A percentile compares a stretch with the other conserved stretches of the same genome.
These are phyloP conservation scores for Siniperca obscura DNA, from an alignment of 2,797 vertebrate species.

Conservation along the genomic window DNA sequence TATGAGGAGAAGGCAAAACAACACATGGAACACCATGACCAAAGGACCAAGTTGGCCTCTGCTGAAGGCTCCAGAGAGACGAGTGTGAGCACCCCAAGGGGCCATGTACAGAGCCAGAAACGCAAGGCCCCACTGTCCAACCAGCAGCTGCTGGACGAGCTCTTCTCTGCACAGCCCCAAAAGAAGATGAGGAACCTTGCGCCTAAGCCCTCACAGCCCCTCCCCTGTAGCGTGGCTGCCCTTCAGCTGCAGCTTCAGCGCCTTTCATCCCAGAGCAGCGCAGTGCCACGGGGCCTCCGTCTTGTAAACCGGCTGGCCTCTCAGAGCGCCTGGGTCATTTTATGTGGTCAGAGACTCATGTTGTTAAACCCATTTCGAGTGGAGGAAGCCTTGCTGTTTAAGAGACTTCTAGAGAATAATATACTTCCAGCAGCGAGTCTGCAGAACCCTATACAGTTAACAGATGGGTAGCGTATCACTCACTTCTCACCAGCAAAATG, in stretches of 20 bases:
- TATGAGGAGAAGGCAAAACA: slow-evolving; percentile 91
- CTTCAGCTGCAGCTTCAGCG: slow-evolving; percentile 84
- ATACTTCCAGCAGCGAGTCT: slow-evolving; percentile 89
- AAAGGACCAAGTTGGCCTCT: slow-evolving; percentile 81
- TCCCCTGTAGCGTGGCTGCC: slow-evolving; percentile 88
- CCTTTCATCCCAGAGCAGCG: slow-evolving; percentile 71
- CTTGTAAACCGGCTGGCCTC: slow-evolving; percentile 90
- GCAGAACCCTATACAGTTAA: slow-evolving; percentile 90
- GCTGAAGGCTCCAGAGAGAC: slow-evolving; percentile 74
- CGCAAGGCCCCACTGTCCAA: slow-evolving; percentile 86
- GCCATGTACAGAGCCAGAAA: slow-evolving; percentile 82
- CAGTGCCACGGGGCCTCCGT: slow-evolving; percentile 79
- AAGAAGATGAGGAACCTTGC: slow-evolving; percentile 79
- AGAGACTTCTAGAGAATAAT: slow-evolving; percentile 92
- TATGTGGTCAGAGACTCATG: slow-evolving; percentile 87
- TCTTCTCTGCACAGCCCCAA: slow-evolving; percentile 85
- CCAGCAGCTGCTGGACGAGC: slow-evolving; percentile 91
- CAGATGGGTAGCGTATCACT: slow-evolving; percentile 90
- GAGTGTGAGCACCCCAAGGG: slow-evolving; percentile 46
- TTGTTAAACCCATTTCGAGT: slow-evolving; percentile 94
- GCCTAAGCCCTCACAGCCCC: slow-evolving; percentile 70
- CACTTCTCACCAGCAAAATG: slow-evolving; percentile 45
- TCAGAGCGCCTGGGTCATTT: slow-evolving; percentile 91
- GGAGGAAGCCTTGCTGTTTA: slow-evolving; percentile 93
- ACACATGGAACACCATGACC: slow-evolving; percentile 87